These are phyloP conservation scores for Hedya salicella DNA, from an alignment of 2,888 invertebrate species.

Conservation along the genomic window DNA sequence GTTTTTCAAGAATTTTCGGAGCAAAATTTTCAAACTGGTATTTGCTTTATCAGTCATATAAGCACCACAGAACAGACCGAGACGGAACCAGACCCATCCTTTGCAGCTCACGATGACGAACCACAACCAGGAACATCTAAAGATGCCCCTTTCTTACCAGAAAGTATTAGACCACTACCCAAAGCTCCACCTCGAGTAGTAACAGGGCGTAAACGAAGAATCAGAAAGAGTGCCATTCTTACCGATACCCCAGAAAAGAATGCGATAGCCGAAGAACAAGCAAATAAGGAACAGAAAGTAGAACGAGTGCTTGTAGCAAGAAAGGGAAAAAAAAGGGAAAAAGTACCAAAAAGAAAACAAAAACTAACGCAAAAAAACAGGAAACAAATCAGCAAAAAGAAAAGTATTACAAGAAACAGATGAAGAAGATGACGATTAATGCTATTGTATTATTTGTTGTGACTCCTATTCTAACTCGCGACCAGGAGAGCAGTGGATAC, in stretches of 20 bases:
- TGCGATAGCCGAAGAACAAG: slow-evolving; percentile 30
- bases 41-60: slow-evolving; percentile 28
- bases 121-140: slow-evolving; percentile 12
- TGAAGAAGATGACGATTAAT: slow-evolving; percentile 40
- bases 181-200: slow-evolving; percentile 32
- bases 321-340: slow-evolving; percentile 36
- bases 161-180: slow-evolving; percentile 19
- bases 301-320: no score
- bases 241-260: slow-evolving; percentile 38
- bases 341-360: slow-evolving; percentile 15
- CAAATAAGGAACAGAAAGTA: slow-evolving; percentile 35
- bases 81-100: slow-evolving; percentile 1
- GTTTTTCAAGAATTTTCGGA: neutral
- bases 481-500: slow-evolving; percentile 40
- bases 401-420: slow-evolving; percentile 28
- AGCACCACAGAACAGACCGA: neutral
- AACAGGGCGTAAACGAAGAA: slow-evolving; percentile 21
- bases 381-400: slow-evolving; percentile 27
- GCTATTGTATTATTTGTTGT: slow-evolving; percentile 41
- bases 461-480: slow-evolving; percentile 36
- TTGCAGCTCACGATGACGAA: neutral
- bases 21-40: slow-evolving; percentile 26
- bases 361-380: slow-evolving; percentile 20
- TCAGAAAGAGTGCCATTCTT: slow-evolving; percentile 28
- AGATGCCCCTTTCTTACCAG: slow-evolving; percentile 26